Conservation (phyloP, 2,113 vertebrate species). For the Halcyon malimbica region DNA sequence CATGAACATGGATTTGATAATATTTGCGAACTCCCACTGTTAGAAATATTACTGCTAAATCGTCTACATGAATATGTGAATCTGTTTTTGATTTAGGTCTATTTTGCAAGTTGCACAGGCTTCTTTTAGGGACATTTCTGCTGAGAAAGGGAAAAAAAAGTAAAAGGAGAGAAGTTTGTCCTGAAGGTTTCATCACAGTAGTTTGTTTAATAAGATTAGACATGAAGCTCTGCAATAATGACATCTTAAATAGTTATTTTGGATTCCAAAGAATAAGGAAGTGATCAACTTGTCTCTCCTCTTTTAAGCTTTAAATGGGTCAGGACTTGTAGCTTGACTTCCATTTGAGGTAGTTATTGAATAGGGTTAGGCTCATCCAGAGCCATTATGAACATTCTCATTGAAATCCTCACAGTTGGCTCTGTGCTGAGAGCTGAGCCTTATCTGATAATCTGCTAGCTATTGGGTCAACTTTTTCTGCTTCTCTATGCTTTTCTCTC, state of each 20-base stretch:
- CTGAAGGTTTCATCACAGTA: background rate
- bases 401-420: background rate
- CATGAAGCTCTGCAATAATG: background rate
- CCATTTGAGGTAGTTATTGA: background rate
- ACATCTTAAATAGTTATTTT: background rate
- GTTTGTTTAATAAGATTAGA: background rate
- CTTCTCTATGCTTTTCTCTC: background rate
- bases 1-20: constrained; percentile 36
- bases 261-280: background rate
- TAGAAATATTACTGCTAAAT: constrained; percentile 29
- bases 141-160: background rate
- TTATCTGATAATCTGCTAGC: background rate
- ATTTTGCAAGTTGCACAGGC: background rate
- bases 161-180: background rate
- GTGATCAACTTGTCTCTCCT: background rate
- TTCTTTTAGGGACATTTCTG: background rate
- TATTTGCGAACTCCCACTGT: constrained; percentile 16
- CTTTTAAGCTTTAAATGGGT: background rate
- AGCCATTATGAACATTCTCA: background rate
- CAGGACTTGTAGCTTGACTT: background rate
- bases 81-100: constrained; percentile 32
- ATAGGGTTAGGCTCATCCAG: background rate
- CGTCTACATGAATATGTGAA: background rate
- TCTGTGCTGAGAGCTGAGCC: background rate
- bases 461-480: background rate